Percentiles rank a stretch among this genome's conserved stretches.
phyloP scores from a whole-genome alignment of 2,888 invertebrate genomes.

The Caradrina clavipalpis region DNA sequence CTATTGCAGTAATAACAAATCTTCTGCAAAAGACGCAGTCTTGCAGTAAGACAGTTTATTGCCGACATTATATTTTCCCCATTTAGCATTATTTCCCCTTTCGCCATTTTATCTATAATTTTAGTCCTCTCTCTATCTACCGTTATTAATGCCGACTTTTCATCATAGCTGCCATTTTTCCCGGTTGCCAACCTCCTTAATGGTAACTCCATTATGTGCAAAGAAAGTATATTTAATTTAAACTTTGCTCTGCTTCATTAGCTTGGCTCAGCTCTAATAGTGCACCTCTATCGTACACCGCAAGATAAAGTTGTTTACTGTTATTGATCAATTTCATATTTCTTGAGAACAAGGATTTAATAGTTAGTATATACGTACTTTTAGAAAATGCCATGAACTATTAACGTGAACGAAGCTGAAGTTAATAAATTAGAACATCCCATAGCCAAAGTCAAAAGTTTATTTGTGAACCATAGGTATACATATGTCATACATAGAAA shows the following conservation, averaged over 20 bases:
- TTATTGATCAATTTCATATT: conserved; percentile 18
- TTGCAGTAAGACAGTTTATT: too few species aligned
- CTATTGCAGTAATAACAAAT: too few species aligned
- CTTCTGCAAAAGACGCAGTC: too few species aligned
- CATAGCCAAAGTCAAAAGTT: too few species aligned
- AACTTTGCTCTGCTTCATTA: conserved; percentile 55
- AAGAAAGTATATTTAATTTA: conserved; percentile 50
- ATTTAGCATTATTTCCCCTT: too few species aligned
- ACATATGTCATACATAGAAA: too few species aligned
- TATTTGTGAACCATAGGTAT: too few species aligned
- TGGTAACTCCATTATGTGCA: conserved; percentile 29
- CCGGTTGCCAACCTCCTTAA: conserved; percentile 9
- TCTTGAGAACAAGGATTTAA: conserved; percentile 13
- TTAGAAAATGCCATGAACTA: neutral
- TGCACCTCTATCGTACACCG: conserved; percentile 24
- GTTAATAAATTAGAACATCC: too few species aligned
- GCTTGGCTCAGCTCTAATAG: conserved; percentile 33
- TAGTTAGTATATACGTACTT: neutral
- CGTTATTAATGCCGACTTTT: conserved; percentile 13
- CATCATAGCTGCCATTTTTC: conserved; percentile 21
- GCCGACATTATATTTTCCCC: too few species aligned
- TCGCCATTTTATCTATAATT: neutral
- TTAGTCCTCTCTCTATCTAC: neutral
- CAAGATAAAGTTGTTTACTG: conserved; percentile 41
- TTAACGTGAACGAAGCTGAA: too few species aligned